These are phyloP conservation scores for Plusia festucae DNA, from an alignment of 2,888 invertebrate species.

Conservation along the genomic window DNA sequence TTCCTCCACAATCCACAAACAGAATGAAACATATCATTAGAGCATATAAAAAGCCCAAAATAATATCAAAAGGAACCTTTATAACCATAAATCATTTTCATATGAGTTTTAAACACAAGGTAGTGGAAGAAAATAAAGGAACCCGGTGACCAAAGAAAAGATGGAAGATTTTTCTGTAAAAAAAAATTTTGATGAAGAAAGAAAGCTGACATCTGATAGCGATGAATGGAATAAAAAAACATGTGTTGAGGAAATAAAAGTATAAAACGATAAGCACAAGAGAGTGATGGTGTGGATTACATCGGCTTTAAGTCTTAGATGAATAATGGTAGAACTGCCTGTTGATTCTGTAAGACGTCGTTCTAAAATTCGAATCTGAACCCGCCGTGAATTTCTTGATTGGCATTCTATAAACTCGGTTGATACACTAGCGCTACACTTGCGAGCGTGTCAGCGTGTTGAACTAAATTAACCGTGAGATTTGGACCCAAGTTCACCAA, in stretches of 20 bases:
- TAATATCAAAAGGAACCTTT: neutral
- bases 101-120: slow-evolving; percentile 1
- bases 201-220: slow-evolving; percentile 1
- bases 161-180: neutral
- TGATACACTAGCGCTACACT: too few relatives aligned
- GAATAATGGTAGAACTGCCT: too few relatives aligned
- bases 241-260: neutral
- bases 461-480: too few relatives aligned
- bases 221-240: neutral
- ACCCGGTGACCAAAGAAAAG: neutral
- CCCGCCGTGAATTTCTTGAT: too few relatives aligned
- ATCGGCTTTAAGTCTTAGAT: neutral
- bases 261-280: neutral
- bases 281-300: slow-evolving; percentile 2
- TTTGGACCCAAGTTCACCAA: too few relatives aligned
- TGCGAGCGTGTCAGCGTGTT: too few relatives aligned
- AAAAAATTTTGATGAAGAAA: neutral
- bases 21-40: neutral
- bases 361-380: too few relatives aligned
- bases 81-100: neutral
- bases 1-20: neutral
- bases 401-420: too few relatives aligned
- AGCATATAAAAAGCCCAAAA: neutral
- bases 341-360: too few relatives aligned
- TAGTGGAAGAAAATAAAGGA: neutral